A percentile compares a stretch with the other conserved stretches of the same genome.
phyloP scores from a whole-genome alignment of 2,888 invertebrate species.

The Sepioteuthis lessoniana region DNA sequence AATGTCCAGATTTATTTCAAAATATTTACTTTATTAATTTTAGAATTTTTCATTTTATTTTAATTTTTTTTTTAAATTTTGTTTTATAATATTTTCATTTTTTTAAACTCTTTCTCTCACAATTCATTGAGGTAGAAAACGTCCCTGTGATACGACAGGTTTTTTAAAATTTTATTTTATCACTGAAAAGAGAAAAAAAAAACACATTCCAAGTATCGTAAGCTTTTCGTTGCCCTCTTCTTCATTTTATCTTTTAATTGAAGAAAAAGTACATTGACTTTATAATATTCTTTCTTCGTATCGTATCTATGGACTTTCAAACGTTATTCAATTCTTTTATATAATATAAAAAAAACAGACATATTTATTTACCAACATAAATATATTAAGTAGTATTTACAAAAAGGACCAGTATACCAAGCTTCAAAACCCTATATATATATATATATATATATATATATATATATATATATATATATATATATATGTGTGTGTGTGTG shows the following conservation, averaged over 20 bases:
- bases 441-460: no score
- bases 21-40: not conserved
- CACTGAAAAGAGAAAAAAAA: not conserved
- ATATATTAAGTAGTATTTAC: not conserved
- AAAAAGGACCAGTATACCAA: no score
- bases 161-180: not conserved
- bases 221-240: not conserved
- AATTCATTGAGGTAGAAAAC: slow-evolving; percentile 16
- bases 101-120: not conserved
- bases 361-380: not conserved
- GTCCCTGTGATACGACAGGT: not conserved
- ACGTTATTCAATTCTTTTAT: not conserved
- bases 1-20: not conserved
- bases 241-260: not conserved
- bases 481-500: no score
- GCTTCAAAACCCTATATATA: not conserved
- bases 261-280: not conserved
- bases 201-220: not conserved
- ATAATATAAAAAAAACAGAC: not conserved
- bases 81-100: not conserved
- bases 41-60: not conserved
- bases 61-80: no score
- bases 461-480: no score
- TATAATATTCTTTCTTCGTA: not conserved
- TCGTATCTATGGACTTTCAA: not conserved